Percentiles rank a stretch among this genome's conserved stretches.
These are phyloP conservation scores for Caenorhabditis briggsae DNA, from an alignment of 1,140 invertebrate genomes.

Conservation along the genomic window DNA sequence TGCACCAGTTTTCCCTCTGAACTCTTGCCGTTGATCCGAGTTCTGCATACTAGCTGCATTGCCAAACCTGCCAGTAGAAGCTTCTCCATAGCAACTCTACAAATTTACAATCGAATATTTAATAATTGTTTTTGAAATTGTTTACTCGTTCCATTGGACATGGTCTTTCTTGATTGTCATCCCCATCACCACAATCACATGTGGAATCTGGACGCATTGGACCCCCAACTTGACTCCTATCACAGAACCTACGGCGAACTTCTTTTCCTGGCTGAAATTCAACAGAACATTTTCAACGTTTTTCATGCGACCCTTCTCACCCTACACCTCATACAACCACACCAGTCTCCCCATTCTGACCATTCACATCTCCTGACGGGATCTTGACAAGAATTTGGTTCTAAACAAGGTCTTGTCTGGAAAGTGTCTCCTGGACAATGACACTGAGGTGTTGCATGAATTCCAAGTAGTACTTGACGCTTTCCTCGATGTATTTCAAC, in stretches of 20 bases:
- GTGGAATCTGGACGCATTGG: slow-evolving; percentile 45
- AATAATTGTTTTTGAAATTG: background rate
- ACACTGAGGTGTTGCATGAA: slow-evolving; percentile 32
- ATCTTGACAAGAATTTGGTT: slow-evolving; percentile 25
- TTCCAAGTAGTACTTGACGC: slow-evolving; percentile 16
- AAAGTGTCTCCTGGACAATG: slow-evolving; percentile 52
- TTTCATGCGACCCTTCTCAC: background rate
- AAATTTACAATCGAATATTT: background rate
- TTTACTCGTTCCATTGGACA: slow-evolving; percentile 55
- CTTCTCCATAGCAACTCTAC: slow-evolving; percentile 15
- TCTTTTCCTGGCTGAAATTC: slow-evolving; percentile 19
- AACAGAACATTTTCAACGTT: too few relatives aligned
- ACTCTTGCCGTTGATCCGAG: background rate
- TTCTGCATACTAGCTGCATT: slow-evolving; percentile 12
- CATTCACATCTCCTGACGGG: slow-evolving; percentile 55
- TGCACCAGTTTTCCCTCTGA: slow-evolving; percentile 29
- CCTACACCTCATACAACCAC: slow-evolving; percentile 55
- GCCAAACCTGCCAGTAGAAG: background rate
- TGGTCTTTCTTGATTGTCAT: slow-evolving; percentile 41
- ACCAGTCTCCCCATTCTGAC: slow-evolving; percentile 59
- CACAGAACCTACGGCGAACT: slow-evolving; percentile 42
- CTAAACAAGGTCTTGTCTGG: slow-evolving; percentile 41
- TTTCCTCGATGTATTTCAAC: slow-evolving; percentile 61
- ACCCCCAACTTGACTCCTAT: slow-evolving; percentile 27
- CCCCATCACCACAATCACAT: slow-evolving; percentile 40